These are phyloP conservation scores for Prietella phreatophila DNA, from an alignment of 2,113 vertebrate genomes.

Conservation along the genomic window DNA sequence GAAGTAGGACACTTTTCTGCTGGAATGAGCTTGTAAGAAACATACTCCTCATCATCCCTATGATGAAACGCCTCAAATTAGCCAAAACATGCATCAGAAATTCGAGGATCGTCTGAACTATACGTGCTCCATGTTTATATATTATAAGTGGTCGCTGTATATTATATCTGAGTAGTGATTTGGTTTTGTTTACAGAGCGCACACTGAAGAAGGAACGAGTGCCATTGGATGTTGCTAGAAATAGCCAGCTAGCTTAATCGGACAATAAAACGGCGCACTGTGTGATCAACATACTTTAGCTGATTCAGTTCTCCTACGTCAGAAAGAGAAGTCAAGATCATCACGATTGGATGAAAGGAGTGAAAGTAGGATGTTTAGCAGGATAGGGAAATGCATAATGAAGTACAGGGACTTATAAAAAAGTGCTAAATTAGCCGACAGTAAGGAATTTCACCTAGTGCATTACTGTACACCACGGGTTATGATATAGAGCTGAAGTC, in stretches of 20 bases:
- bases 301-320: no score
- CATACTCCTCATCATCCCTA: no score
- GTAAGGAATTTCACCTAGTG: no score
- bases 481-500: neutral
- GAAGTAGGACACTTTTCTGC: neutral
- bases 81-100: no score
- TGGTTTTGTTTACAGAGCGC: neutral
- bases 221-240: neutral
- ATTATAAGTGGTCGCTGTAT: no score
- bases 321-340: neutral
- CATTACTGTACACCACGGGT: neutral
- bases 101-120: no score
- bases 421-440: no score
- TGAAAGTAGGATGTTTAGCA: neutral
- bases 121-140: no score
- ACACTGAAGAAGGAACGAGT: neutral
- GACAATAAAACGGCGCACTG: neutral
- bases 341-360: neutral
- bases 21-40: no score
- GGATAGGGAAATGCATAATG: no score
- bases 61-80: no score
- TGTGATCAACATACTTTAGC: no score
- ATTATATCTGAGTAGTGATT: neutral
- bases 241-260: neutral
- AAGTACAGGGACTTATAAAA: neutral